Evolutionary conservation across 2,888 invertebrate species (phyloP).

Genomic region (Apamea sordens): DNA sequence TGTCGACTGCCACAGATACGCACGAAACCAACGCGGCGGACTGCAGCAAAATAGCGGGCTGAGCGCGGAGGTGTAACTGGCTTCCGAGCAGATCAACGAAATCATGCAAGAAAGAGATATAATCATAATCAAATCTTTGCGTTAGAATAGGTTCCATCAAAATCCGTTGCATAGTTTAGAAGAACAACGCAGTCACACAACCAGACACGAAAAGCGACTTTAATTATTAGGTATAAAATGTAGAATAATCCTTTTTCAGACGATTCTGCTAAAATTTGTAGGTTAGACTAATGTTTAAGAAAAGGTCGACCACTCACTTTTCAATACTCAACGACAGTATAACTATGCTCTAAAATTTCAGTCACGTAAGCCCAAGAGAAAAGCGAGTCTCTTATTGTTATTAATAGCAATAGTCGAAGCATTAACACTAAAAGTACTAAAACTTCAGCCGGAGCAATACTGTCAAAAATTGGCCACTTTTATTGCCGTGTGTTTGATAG

Average conservation of each 20-base stretch:
- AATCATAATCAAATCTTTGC: not conserved
- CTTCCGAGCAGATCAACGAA: not conserved
- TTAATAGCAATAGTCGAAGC: not conserved
- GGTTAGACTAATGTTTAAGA: not conserved
- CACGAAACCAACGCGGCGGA: too few species aligned
- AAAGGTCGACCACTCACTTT: not conserved
- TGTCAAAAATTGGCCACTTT: slow-evolving; percentile 3
- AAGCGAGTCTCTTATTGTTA: not conserved
- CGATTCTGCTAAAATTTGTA: not conserved
- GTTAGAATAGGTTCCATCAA: not conserved
- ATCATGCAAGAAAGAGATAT: not conserved
- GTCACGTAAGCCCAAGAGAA: slow-evolving; percentile 5
- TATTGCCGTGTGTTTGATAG: slow-evolving; percentile 10
- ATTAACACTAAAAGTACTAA: slow-evolving; percentile 10
- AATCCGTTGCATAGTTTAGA: not conserved
- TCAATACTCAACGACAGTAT: not conserved
- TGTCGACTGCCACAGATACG: too few species aligned
- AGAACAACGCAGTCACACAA: not conserved
- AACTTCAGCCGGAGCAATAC: not conserved
- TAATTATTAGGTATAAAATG: not conserved
- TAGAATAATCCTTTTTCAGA: not conserved
- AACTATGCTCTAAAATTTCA: not conserved
- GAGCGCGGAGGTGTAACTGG: not conserved
- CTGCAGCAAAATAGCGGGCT: not conserved
- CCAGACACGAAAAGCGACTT: not conserved